Conservation (phyloP, 2,888 invertebrate species). For the Pollenia labialis region DNA sequence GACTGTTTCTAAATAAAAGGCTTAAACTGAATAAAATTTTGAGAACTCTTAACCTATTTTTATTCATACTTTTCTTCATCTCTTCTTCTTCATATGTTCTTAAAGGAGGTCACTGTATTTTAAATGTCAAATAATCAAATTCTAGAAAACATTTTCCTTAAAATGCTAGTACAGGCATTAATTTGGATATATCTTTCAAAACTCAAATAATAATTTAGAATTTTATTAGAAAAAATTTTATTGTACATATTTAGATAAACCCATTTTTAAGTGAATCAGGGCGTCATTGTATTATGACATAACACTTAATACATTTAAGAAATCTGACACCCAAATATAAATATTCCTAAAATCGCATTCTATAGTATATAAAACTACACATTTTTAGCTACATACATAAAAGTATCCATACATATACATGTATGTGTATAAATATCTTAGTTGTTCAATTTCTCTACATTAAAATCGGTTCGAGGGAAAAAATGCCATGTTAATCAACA, state of each 20-base stretch:
- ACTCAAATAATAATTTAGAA: not conserved
- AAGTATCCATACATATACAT: not conserved
- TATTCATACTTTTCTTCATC: not conserved
- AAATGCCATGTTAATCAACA: slow-evolving; percentile 56
- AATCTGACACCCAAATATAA: slow-evolving; percentile 67
- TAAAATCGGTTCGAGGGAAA: slow-evolving; percentile 42
- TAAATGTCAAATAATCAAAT: slow-evolving; percentile 2
- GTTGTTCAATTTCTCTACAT: slow-evolving; percentile 52
- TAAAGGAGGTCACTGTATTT: slow-evolving; percentile 19
- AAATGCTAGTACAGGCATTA: not conserved
- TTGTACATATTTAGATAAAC: not conserved
- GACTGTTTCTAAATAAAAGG: too few relatives aligned
- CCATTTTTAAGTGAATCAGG: slow-evolving; percentile 4
- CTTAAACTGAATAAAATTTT: too few relatives aligned
- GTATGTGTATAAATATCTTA: not conserved
- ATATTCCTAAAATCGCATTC: slow-evolving; percentile 32
- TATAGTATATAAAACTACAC: slow-evolving; percentile 6
- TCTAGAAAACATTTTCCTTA: too few relatives aligned
- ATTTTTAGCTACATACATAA: not conserved
- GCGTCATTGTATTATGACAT: slow-evolving; percentile 52
- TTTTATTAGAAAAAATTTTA: not conserved
- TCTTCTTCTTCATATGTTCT: not conserved
- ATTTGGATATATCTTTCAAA: not conserved
- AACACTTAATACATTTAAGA: slow-evolving; percentile 50
- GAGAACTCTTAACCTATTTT: slow-evolving; percentile 15